Conservation (phyloP, 2,888 invertebrate species). For the Rutpela maculata region DNA sequence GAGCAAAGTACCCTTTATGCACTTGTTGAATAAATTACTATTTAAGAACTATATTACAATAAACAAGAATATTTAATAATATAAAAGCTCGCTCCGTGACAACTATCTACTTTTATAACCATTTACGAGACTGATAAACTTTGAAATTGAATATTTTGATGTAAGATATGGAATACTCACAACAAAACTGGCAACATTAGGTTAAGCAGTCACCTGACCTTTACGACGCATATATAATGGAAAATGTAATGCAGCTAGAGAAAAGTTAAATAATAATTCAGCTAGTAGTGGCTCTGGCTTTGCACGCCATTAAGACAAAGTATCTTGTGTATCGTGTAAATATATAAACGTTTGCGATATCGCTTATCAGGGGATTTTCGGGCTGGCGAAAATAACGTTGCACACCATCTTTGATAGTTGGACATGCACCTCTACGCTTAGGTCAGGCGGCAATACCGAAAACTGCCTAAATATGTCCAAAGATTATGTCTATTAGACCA, state of each 20-base stretch:
- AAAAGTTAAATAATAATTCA: conserved; percentile 33
- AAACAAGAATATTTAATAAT: too few relatives aligned
- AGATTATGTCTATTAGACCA: too few relatives aligned
- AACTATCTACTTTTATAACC: neutral
- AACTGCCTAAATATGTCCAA: neutral
- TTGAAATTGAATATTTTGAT: conserved; percentile 23
- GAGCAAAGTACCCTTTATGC: too few relatives aligned
- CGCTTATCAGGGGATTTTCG: conserved; percentile 33
- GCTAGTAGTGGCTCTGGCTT: conserved; percentile 14
- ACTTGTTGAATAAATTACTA: too few relatives aligned
- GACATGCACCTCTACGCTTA: conserved; percentile 11
- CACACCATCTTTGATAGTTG: neutral
- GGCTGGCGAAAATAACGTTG: conserved; percentile 16
- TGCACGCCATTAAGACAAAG: conserved; percentile 28
- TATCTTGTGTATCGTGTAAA: conserved; percentile 31
- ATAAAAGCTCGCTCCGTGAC: neutral
- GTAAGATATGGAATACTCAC: neutral
- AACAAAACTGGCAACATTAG: conserved; percentile 6
- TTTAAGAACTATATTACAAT: too few relatives aligned
- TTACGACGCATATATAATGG: conserved; percentile 12
- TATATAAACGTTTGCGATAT: conserved; percentile 33
- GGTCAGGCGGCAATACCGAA: conserved; percentile 5
- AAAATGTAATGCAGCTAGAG: neutral
- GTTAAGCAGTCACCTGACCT: conserved; percentile 24
- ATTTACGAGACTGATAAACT: neutral